Conservation (phyloP, 1,140 invertebrate genomes). For the Drosophila punjabiensis region DNA sequence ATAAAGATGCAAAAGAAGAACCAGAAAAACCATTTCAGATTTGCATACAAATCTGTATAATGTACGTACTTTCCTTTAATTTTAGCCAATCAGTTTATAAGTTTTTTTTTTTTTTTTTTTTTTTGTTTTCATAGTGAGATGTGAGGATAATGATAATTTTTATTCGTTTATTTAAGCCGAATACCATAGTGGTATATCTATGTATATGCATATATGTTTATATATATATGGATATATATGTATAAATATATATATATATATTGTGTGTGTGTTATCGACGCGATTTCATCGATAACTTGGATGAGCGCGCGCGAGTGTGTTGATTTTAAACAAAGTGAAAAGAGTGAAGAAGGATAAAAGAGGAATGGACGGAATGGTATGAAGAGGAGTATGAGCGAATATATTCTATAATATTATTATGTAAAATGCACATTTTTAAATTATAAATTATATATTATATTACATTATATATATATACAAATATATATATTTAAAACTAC, state of each 20-base stretch:
- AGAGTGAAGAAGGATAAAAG: background rate
- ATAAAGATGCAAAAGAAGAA: slow-evolving; percentile 34
- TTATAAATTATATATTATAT: slow-evolving; percentile 48
- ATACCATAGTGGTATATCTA: slow-evolving; percentile 34
- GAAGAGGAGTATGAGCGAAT: slow-evolving; percentile 41
- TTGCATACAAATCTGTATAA: slow-evolving; percentile 46
- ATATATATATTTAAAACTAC: slow-evolving; percentile 34
- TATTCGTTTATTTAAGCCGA: slow-evolving; percentile 43
- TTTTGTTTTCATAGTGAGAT: slow-evolving; percentile 26
- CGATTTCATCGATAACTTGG: slow-evolving; percentile 26
- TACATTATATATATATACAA: slow-evolving; percentile 8
- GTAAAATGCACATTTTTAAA: slow-evolving; percentile 52
- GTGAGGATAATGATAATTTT: slow-evolving; percentile 35
- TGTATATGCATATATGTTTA: slow-evolving; percentile 18
- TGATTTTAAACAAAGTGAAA: slow-evolving; percentile 36
- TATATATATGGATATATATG: slow-evolving; percentile 33
- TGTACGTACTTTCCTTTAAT: slow-evolving; percentile 76
- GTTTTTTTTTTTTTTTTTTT: slow-evolving; percentile 42
- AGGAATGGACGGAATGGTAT: slow-evolving; percentile 5
- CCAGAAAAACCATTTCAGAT: slow-evolving; percentile 50
- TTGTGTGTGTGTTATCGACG: slow-evolving; percentile 37
- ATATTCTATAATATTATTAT: slow-evolving; percentile 48
- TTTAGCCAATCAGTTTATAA: slow-evolving; percentile 60
- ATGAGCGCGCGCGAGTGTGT: slow-evolving; percentile 42
- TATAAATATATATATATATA: slow-evolving; percentile 23